Base-by-base conservation (phyloP, 2,888 invertebrate species). In the Drosophila cyrtoloma region DNA sequence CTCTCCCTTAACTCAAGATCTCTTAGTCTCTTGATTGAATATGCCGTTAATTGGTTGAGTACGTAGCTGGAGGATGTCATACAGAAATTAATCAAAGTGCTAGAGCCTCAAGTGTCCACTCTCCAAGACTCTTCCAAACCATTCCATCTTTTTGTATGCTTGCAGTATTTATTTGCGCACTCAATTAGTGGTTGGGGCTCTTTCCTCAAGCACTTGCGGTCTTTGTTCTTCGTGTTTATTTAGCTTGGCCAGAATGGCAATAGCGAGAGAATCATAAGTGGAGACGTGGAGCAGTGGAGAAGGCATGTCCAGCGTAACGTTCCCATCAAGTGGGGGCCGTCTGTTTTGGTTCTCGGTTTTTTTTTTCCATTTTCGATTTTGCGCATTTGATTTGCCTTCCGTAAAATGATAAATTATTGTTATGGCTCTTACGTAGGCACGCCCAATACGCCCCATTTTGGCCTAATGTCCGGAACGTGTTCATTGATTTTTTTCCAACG, bases 151-250 rank as follows among this genome's bases (percentile, higher is more conserved):
- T 39, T 19, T 32, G 52, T 52, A 19, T 5, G 26, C 57, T 37
- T 47, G 19, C 52, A 37, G 51, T 78, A 77, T 86, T 79, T 90
- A 87, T 90, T 89, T 89, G 84, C 89, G 53, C 90, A 89, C 87
- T 90, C 89, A 87, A 90, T 87, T 90, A 89, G 81, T 71, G 61
- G 71, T 61, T 56, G 32, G 53, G 35, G 51, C 63, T 39, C 35
- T 28, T 42, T 44, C 39, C 37, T 63, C 73, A 62, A 74, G 67
- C 57, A 64, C 44, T 35, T 69, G 32, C 19, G 71, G 22, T 70
- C 85, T 81, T 86, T 88, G 84, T 75, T 60, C 79, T 66, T 61
- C 66, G 64, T 87, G 82, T 86, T 89, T 89, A 84, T 87, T 87
- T 87, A 68, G 42, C 69, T 77, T 82, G 64, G 53, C 69, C 61